Evolutionary conservation across 2,797 vertebrate species (phyloP).

Genomic region (Threskiornis aethiopicus): DNA sequence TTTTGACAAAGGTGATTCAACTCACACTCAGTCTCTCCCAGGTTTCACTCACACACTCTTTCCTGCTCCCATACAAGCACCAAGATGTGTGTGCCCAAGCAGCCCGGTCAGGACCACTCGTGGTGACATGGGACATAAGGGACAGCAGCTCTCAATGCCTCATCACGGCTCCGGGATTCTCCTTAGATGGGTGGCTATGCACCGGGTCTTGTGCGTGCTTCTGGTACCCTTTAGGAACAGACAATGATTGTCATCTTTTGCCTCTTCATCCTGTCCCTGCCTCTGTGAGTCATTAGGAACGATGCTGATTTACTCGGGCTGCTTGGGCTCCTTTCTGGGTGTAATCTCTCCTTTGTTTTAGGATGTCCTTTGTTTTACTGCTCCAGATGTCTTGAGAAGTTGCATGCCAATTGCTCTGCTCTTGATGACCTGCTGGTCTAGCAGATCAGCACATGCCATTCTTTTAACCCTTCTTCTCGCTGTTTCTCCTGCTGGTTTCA

Average conservation of each 20-base stretch:
- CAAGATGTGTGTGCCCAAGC: background rate
- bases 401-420: background rate
- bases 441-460: slow-evolving; percentile 20
- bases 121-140: background rate
- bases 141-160: background rate
- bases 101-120: background rate
- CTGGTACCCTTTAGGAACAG: background rate
- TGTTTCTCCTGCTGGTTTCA: background rate
- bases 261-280: background rate
- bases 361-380: background rate
- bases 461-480: background rate
- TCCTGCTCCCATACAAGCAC: background rate
- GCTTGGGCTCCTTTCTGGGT: background rate
- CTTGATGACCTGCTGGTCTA: background rate
- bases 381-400: background rate
- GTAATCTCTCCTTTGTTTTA: slow-evolving; percentile 13
- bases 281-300: background rate
- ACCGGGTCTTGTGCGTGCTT: background rate
- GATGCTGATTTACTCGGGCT: background rate
- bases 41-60: background rate
- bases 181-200: background rate
- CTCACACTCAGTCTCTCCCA: background rate
- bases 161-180: fast-evolving
- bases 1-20: background rate
- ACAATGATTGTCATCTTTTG: background rate